Base-by-base conservation (phyloP, 2,113 vertebrate genomes). In the Asarcornis scutulata region DNA sequence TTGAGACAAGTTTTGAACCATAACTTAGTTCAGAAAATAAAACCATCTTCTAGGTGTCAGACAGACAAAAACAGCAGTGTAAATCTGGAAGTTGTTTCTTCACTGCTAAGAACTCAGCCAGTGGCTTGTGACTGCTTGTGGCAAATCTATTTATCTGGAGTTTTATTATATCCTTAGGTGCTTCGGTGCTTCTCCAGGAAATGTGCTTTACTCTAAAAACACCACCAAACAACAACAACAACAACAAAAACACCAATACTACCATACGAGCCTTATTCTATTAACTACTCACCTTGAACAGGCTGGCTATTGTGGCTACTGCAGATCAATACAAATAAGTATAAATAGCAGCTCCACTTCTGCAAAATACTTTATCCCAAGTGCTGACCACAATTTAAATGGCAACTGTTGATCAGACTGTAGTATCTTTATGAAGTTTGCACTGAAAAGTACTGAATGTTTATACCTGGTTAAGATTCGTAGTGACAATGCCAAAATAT, bases 11-110 rank as follows among this genome's bases (percentile, higher is more conserved):
- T 96, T 89, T 88, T 91, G 53, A 21, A 63, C 59, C 81, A 92
- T 94, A 91, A 89, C 69, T 96, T 89, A 84, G 82, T 92, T 96
- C 92, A 83, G 92, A 59, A 91, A 95, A 84, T 60, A 75, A 94
- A 93, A 94, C 87, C 87, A 94, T 74, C 48, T 68, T 13, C 32
- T 69, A 50, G 50, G 25, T 50, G 20, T 32, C 67, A n/a, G 44
- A 7, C 31, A 48, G 46, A 15, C 13, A 22, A 69, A 50, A 69
- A 26, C 32, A 69, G 22, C 22, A n/a, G n/a, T 11, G 42, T 48
- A 66, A 29, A 29, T 42, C 6, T 64, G 25, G 23, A 64, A 38
- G 26, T 64, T 18, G 13, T 40, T 27, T 64, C 36, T 64, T 64
- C 63, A 42, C 38, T 26, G 25, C 63, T 25, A 64, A 64, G 17